phyloP scores from a whole-genome alignment of 1,140 invertebrate species.

The Leptopilina clavipes region DNA sequence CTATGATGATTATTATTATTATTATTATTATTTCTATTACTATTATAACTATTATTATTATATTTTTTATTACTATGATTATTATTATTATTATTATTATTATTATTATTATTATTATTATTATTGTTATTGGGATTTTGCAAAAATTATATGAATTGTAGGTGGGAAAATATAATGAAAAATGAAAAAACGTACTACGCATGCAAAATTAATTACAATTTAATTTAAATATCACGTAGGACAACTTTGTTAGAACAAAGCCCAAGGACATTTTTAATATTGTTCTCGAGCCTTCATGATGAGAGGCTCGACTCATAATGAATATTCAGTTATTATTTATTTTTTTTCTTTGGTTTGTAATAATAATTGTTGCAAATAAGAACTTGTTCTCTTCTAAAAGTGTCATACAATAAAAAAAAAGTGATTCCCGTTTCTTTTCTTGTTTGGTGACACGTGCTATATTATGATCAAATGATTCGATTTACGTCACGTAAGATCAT shows the following conservation, averaged over 20 bases:
- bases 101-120: too few relatives aligned
- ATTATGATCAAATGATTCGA: constrained; percentile 23
- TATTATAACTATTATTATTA: too few relatives aligned
- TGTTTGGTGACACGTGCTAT: constrained; percentile 7
- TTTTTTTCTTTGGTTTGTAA: neutral
- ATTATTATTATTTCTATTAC: too few relatives aligned
- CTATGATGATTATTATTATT: too few relatives aligned
- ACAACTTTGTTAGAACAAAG: neutral
- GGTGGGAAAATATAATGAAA: neutral
- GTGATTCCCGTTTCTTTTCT: constrained; percentile 17
- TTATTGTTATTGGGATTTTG: neutral
- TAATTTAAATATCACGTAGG: constrained; percentile 32
- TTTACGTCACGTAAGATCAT: constrained; percentile 15
- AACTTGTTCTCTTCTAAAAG: neutral
- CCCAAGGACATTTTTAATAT: constrained; percentile 28
- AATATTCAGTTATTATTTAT: neutral
- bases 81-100: too few relatives aligned
- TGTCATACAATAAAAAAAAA: neutral
- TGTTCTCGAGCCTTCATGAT: neutral
- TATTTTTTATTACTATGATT: too few relatives aligned
- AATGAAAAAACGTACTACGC: neutral
- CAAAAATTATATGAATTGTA: too few relatives aligned
- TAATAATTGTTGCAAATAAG: neutral
- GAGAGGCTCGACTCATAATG: constrained; percentile 25
- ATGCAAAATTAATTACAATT: constrained; percentile 39